Base-by-base conservation (phyloP, 2,113 vertebrate genomes). In the Hippocampus mohnikei region DNA sequence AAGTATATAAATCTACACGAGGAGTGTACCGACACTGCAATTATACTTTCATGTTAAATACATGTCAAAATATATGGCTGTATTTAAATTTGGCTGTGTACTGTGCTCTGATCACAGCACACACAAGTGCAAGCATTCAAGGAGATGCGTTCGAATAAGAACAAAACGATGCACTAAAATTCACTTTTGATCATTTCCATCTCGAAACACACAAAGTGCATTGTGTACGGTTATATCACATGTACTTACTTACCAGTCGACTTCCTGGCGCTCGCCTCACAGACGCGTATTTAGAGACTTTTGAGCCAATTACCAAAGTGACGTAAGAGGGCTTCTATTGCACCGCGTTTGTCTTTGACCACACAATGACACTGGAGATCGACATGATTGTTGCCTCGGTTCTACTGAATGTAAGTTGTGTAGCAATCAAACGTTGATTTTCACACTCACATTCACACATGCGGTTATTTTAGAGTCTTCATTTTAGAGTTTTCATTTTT, bases 241-340 rank as follows among this genome's bases (percentile, higher is more conserved):
- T 27, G 42, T 8, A 16, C 23, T 65, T 27, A 18, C 42, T 27
- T 42, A 46, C 42, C 40, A 21, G 40, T 48, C 16, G 50, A 18
- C 25, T 66, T 40, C 48, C 37, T 23, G 15, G 40, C 27, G 52
- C 21, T 41, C 16, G 40, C n/a, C 37, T 66, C n/a, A 42, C 62
- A 60, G 60, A 72, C 73, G 69, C 65, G 55, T 75, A 71, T 70
- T 86, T 65, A 65, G 46, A 65, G 63, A 76, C 78, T 10, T 33
- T 72, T 81, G 71, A 88, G 74, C 85, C 80, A 73, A 75, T 89
- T 84, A 87, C 69, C 60, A 53, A 44, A 15, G 13, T 72, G 73
- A 78, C 53, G 44, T 63, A 73, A 48, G 1, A 40, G 60, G 27
- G 67, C 74, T 18, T 23, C 40, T 37, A 60, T 63, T 42, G 72